Base-by-base conservation (phyloP, 2,113 vertebrate species). In the Nematolebias whitei region DNA sequence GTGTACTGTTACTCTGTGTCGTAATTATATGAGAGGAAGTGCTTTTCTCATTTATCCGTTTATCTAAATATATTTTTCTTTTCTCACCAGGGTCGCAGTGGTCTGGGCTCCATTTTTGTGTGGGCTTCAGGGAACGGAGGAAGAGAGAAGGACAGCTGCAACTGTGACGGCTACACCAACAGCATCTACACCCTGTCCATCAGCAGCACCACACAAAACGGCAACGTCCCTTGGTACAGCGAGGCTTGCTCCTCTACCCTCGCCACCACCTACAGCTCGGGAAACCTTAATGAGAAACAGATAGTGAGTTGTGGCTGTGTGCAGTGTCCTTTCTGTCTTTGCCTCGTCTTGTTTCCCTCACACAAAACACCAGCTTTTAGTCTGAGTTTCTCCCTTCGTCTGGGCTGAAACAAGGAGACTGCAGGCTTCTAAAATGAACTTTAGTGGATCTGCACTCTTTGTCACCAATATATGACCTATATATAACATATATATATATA, bases 111-210 rank as follows among this genome's bases (percentile, higher is more conserved):
- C 75, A 98, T 99, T 89, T 99, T 99, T 20, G 96, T 99, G 79
- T 99, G 98, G 97, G 98, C 98, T 0, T 99, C 98, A 0, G 98
- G 98, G n/a, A 99, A 99, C 0, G 98, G 98, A 48, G 98, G 98
- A 44, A 92, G 95, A 0, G 96, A 98, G 67, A 94, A 94, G 4
- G 98, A 99, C 94, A 99, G 94, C 92, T 99, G 98, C 88, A 99
- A 99, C 93, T 99, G 98, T 2, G 98, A 99, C 0, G 98, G 98
- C 88, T 99, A 99, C 93, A 99, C 98, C 91, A 99, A 99, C 91
- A 98, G 96, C 90, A 99, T 99, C 91, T 98, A 98, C 93, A 99
- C 97, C 0, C 91, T 99, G 76, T 99, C 98, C 87, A 99, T 99
- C 89, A 99, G 98, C 93, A 99, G 98, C 82, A 96, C 95, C 87